phyloP scores from a whole-genome alignment of 2,113 vertebrate genomes.

The Pao palembangensis region DNA sequence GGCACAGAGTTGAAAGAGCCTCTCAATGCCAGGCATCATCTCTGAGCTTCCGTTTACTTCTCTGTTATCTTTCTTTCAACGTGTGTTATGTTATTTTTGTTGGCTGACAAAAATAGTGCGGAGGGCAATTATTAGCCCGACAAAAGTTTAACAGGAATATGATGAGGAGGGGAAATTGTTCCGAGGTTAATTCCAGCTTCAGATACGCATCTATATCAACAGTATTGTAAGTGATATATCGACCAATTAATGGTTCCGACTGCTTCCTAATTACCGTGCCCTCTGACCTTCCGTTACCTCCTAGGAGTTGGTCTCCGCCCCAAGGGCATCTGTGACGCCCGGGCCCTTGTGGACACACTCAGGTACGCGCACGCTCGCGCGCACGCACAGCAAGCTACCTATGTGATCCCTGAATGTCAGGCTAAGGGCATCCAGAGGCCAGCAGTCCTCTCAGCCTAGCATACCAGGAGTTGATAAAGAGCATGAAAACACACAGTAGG shows the following conservation, averaged over 20 bases:
- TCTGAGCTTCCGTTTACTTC: conserved; percentile 25
- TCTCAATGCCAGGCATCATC: conserved; percentile 26
- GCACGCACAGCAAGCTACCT: conserved; percentile 42
- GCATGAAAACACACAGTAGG: conserved; percentile 64
- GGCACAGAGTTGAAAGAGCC: conserved; percentile 43
- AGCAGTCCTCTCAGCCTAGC: conserved; percentile 52
- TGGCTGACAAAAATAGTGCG: conserved; percentile 13
- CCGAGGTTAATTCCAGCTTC: conserved; percentile 50
- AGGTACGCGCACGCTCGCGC: background rate
- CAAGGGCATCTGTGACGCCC: conserved; percentile 43
- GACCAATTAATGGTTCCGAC: conserved; percentile 64
- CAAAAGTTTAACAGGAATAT: conserved; percentile 26
- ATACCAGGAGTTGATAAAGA: conserved; percentile 63
- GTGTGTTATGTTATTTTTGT: conserved; percentile 9
- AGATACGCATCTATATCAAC: conserved; percentile 47
- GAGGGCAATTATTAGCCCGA: conserved; percentile 25
- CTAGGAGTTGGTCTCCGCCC: conserved; percentile 45
- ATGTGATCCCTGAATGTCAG: conserved; percentile 71
- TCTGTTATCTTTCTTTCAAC: conserved; percentile 35
- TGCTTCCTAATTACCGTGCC: conserved; percentile 61
- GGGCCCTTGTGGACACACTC: conserved; percentile 14
- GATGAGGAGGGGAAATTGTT: conserved; percentile 42
- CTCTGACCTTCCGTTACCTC: conserved; percentile 53
- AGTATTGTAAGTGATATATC: conserved; percentile 56
- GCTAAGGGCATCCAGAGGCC: conserved; percentile 64